A percentile compares a stretch with the other conserved stretches of the same genome.
Evolutionary conservation across 2,113 vertebrate genomes (phyloP).

Genomic region (Sebastes schlegelii): DNA sequence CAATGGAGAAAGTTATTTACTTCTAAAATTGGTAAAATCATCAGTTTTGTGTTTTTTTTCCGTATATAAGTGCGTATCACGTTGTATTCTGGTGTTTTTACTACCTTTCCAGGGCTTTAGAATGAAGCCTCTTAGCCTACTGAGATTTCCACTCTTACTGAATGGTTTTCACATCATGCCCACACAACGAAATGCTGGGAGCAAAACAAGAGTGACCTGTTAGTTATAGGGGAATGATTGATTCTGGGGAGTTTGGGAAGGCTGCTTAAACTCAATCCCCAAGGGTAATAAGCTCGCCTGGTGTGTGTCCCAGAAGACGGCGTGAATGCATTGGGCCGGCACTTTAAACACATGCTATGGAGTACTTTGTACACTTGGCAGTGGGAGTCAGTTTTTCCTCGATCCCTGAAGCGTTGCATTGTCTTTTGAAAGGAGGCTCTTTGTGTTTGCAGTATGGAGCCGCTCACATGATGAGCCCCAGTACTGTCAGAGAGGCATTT

Average conservation of each 20-base stretch:
- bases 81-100: neutral
- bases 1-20: neutral
- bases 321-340: constrained; percentile 52
- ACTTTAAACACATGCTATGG: constrained; percentile 59
- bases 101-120: neutral
- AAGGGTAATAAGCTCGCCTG: constrained; percentile 32
- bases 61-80: neutral
- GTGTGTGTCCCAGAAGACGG: constrained; percentile 50
- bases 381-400: constrained; percentile 69
- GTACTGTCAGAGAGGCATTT: constrained; percentile 64
- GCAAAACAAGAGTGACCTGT: constrained; percentile 43
- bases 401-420: constrained; percentile 74
- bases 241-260: constrained; percentile 25
- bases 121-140: constrained; percentile 5
- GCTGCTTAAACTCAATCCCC: constrained; percentile 50
- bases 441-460: constrained; percentile 65
- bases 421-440: constrained; percentile 73
- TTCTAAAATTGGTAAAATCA: neutral
- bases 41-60: neutral
- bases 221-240: constrained; percentile 41
- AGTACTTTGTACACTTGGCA: constrained; percentile 71
- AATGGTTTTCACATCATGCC: constrained; percentile 36
- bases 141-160: constrained; percentile 16
- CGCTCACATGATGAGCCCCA: constrained; percentile 67
- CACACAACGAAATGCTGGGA: constrained; percentile 40